phyloP scores from a whole-genome alignment of 1,140 invertebrate species.

The Thalassaphorura encarpata region DNA sequence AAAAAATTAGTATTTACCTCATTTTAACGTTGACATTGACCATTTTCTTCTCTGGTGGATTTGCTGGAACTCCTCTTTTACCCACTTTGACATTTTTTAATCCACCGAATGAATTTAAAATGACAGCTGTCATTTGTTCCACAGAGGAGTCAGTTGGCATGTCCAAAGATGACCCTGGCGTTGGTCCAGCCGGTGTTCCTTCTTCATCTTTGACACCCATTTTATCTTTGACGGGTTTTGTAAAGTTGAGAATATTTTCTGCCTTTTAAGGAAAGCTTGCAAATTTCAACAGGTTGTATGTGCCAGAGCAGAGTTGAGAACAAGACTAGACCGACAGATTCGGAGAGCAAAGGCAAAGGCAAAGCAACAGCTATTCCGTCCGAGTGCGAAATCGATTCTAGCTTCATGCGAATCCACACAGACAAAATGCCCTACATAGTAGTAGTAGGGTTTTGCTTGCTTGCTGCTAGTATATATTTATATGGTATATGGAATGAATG shows the following conservation, averaged over 20 bases:
- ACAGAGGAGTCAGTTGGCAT: not conserved
- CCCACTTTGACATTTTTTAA: slow-evolving; percentile 19
- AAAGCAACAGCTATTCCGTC: too few relatives aligned
- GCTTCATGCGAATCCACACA: too few relatives aligned
- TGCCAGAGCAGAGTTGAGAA: too few relatives aligned
- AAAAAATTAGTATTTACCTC: slow-evolving; percentile 4
- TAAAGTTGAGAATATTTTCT: not conserved
- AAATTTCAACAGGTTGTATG: slow-evolving; percentile 9
- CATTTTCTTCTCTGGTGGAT: not conserved
- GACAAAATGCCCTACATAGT: too few relatives aligned
- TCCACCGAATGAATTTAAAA: slow-evolving; percentile 18
- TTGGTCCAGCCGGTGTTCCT: not conserved
- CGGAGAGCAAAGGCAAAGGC: too few relatives aligned
- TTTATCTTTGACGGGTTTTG: not conserved
- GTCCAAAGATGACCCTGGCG: not conserved
- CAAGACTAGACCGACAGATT: too few relatives aligned
- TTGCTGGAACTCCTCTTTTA: not conserved
- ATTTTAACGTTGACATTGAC: slow-evolving; percentile 16
- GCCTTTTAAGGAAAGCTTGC: not conserved
- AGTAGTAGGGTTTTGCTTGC: too few relatives aligned
- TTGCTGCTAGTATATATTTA: too few relatives aligned
- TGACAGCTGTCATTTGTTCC: slow-evolving; percentile 18
- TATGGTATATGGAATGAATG: too few relatives aligned
- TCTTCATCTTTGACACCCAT: slow-evolving; percentile 2
- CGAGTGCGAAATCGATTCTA: too few relatives aligned